phyloP scores from a whole-genome alignment of 2,888 invertebrate species.

The Rhagophthalmus giganteus region DNA sequence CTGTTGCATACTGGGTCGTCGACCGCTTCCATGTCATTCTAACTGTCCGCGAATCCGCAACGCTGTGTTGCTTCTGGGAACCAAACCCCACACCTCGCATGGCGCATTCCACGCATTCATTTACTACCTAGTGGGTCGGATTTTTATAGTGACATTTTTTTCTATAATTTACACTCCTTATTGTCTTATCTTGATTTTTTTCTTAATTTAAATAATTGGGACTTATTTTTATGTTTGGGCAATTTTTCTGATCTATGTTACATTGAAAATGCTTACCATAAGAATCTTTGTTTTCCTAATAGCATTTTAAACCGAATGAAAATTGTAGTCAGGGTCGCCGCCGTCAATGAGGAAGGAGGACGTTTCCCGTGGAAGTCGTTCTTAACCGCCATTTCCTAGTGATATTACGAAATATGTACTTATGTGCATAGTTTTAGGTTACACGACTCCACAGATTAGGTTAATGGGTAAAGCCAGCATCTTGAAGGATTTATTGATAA shows the following conservation, averaged over 20 bases:
- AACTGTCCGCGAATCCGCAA: constrained; percentile 53
- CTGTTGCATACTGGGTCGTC: constrained; percentile 52
- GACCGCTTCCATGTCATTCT: constrained; percentile 56
- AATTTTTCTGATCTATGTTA: too few species aligned
- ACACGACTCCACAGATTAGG: neutral
- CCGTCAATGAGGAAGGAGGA: constrained; percentile 40
- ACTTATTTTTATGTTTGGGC: too few species aligned
- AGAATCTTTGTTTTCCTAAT: too few species aligned
- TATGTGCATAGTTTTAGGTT: neutral
- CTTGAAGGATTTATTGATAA: too few species aligned
- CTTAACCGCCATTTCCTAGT: constrained; percentile 38
- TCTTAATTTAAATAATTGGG: too few species aligned
- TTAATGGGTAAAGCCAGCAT: too few species aligned
- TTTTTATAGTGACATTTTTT: constrained; percentile 27
- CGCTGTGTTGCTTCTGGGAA: constrained; percentile 56
- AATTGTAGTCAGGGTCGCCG: constrained; percentile 26
- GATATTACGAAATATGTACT: constrained; percentile 13
- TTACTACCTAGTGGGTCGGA: constrained; percentile 34
- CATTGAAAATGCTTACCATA: too few species aligned
- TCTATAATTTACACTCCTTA: constrained; percentile 4
- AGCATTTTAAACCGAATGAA: constrained; percentile 14
- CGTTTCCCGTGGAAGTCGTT: constrained; percentile 40
- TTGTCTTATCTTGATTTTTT: neutral
- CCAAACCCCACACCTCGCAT: constrained; percentile 53
- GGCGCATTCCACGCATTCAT: constrained; percentile 48